Base-by-base conservation (phyloP, 2,888 invertebrate species). In the Hydraecia micacea region DNA sequence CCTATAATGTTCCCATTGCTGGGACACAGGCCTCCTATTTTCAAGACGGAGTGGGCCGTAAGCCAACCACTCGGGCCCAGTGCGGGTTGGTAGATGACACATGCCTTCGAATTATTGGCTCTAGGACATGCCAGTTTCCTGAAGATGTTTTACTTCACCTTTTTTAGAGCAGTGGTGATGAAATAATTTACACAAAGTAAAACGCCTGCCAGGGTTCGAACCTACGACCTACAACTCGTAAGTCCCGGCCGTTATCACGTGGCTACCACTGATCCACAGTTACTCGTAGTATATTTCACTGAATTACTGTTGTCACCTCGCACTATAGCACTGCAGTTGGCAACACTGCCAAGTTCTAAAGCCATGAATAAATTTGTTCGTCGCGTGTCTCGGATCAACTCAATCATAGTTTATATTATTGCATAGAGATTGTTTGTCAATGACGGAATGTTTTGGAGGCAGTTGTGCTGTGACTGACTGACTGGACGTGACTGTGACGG, bases 361-460 rank as follows among this genome's bases (percentile, higher is more conserved):
- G 63, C 71, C 49, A 85, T 85, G 80, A 85, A 87, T 85, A 85
- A 75, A 87, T 87, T 85, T 55, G 62, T 77, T 63, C 13, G 21
- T 60, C 55, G 28, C 42, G 46, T 42, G 68, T 39, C 63, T n/a
- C 28, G 71, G 65, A 86, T 71, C 66, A 63, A 78, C 74, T 75
- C 65, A 68, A 77, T 81, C 75, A 75, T 55, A 72, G 76, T 69
- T 68, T 65, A 66, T 75, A 32, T 65, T 81, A 46, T 63, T 60
- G 62, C 28, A n/a, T 7, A 9, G 60, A 60, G 55, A n/a, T 39
- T 58, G 75, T 62, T 70, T 73, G 66, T 52, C 70, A 5, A 63
- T 32, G 49, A 39, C 28, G 15, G 18, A 63, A 42, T 42, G 32
- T 63, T 36, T 63, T 36, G 55, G 7, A 52, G 28, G 46, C 18